Conservation (phyloP, 2,797 vertebrate species). For the Austrolebias charrua region DNA sequence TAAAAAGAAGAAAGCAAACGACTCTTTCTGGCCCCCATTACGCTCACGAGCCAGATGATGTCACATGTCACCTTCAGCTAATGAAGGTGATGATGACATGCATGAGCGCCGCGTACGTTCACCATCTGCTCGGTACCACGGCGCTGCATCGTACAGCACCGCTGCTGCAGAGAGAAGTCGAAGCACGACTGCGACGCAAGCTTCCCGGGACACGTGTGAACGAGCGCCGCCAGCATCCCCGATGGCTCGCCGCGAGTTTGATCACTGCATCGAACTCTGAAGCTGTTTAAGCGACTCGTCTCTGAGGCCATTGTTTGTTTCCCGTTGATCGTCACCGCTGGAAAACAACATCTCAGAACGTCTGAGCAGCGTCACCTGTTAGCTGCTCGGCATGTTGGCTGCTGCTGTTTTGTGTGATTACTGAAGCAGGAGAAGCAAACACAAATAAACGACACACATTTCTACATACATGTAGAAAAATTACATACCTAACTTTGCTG, state of each 20-base stretch:
- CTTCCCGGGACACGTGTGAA: constrained; percentile 49
- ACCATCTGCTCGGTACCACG: constrained; percentile 75
- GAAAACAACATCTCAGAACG: not conserved
- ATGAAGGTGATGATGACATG: constrained; percentile 79
- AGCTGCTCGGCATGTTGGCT: not conserved
- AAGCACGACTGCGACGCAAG: constrained; percentile 36
- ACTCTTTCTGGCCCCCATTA: constrained; percentile 51
- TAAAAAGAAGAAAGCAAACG: constrained; percentile 54
- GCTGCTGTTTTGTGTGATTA: too few relatives aligned
- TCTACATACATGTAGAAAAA: too few relatives aligned
- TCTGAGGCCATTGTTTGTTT: constrained; percentile 3
- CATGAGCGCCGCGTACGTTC: constrained; percentile 70
- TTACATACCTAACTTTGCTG: too few relatives aligned
- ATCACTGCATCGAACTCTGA: constrained; percentile 47
- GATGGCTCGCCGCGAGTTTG: constrained; percentile 55
- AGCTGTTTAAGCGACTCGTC: constrained; percentile 33
- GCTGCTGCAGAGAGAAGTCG: constrained; percentile 50
- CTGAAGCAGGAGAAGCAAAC: not conserved
- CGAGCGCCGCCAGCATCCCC: constrained; percentile 52
- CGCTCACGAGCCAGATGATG: constrained; percentile 66
- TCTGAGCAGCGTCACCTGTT: constrained; percentile 15
- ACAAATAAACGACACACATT: too few relatives aligned
- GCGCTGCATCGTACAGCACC: constrained; percentile 39
- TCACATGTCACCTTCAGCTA: constrained; percentile 81
- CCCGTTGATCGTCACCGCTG: not conserved